Percentiles rank a stretch among this genome's conserved stretches.
Evolutionary conservation across 2,888 invertebrate genomes (phyloP).

Genomic region (Rhagophthalmus giganteus): DNA sequence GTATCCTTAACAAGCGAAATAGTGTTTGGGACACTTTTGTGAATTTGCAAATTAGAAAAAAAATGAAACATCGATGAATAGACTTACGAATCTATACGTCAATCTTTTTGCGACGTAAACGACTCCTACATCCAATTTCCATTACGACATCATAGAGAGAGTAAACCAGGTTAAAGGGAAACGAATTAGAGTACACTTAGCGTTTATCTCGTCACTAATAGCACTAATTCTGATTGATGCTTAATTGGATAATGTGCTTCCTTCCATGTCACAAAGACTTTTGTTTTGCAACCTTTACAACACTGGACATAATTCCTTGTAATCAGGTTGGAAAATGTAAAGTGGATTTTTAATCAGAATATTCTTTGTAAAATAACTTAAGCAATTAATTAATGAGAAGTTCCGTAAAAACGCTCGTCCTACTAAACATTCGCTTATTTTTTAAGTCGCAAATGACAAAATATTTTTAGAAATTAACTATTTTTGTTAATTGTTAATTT

Average conservation of each 20-base stretch:
- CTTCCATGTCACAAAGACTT: slow-evolving; percentile 32
- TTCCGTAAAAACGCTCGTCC: no score
- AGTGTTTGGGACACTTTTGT: no score
- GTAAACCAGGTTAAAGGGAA: slow-evolving; percentile 39
- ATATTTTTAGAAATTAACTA: no score
- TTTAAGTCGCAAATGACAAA: no score
- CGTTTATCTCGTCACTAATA: slow-evolving; percentile 50
- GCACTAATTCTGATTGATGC: slow-evolving; percentile 52
- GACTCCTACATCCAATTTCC: slow-evolving; percentile 41
- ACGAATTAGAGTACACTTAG: slow-evolving; percentile 42
- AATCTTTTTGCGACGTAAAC: slow-evolving; percentile 22
- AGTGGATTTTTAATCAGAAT: slow-evolving; percentile 4
- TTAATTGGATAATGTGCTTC: slow-evolving; percentile 50
- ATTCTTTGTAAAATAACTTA: no score
- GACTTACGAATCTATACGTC: slow-evolving; percentile 19
- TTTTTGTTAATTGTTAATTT: no score
- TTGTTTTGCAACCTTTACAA: slow-evolving; percentile 13
- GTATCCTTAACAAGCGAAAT: no score
- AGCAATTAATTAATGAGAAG: no score
- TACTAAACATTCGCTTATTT: no score
- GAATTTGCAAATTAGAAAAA: no score
- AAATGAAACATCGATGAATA: not conserved
- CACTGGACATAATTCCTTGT: slow-evolving; percentile 14
- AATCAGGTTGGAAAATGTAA: slow-evolving; percentile 20
- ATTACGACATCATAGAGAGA: slow-evolving; percentile 36